These are phyloP conservation scores for Phytoseiulus persimilis DNA, from an alignment of 2,888 invertebrate genomes.

Conservation along the genomic window DNA sequence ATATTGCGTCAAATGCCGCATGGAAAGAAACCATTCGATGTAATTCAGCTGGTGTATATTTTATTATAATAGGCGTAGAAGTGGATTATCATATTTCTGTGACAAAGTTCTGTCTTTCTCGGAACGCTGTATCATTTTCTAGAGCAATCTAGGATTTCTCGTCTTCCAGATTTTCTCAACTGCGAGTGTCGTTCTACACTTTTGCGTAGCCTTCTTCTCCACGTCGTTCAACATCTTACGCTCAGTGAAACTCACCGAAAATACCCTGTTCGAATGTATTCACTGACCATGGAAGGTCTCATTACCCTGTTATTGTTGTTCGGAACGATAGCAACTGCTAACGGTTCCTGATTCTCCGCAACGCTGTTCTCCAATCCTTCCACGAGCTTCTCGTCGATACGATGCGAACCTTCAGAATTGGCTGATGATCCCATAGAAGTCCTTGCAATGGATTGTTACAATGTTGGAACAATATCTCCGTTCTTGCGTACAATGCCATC, in stretches of 20 bases:
- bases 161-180: not conserved
- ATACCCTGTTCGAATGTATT: not conserved
- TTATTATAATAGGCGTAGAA: slow-evolving; percentile 5
- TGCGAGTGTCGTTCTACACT: not conserved
- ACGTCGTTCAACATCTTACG: not conserved
- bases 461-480: not conserved
- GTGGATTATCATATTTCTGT: not conserved
- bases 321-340: not conserved
- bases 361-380: not conserved
- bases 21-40: not conserved
- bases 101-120: not conserved
- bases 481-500: not conserved
- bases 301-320: not conserved
- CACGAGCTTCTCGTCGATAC: not conserved
- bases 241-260: not conserved
- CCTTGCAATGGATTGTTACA: slow-evolving; percentile 5
- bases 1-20: too few species aligned
- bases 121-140: not conserved
- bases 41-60: not conserved
- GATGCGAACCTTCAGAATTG: not conserved
- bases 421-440: not conserved
- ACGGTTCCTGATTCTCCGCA: not conserved
- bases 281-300: not conserved
- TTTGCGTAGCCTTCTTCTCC: not conserved
- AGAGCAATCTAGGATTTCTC: not conserved